Evolutionary conservation across 2,113 vertebrate genomes (phyloP).

Genomic region (Trinectes maculatus): DNA sequence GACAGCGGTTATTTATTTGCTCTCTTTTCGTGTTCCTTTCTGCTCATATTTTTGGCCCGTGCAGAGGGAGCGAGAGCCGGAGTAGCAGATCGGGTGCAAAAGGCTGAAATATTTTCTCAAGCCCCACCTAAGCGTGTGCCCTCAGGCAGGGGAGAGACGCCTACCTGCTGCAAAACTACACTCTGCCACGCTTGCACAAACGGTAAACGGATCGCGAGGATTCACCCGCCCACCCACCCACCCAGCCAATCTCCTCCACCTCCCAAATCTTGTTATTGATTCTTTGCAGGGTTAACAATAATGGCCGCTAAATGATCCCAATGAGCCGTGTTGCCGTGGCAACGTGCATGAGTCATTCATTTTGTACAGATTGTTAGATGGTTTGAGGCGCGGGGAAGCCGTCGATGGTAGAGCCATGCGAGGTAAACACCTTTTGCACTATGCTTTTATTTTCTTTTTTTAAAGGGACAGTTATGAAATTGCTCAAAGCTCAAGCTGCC

Average conservation of each 20-base stretch:
- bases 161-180: constrained; percentile 67
- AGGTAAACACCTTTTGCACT: constrained; percentile 58
- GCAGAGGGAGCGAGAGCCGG: constrained; percentile 15
- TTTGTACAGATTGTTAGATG: constrained; percentile 66
- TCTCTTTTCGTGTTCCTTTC: constrained; percentile 4
- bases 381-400: constrained; percentile 52
- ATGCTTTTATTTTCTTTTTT: too few species aligned
- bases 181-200: constrained; percentile 57
- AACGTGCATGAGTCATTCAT: constrained; percentile 75
- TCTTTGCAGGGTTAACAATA: constrained; percentile 67
- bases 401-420: constrained; percentile 42
- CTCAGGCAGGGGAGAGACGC: constrained; percentile 78
- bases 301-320: constrained; percentile 70
- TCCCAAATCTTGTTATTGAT: constrained; percentile 70
- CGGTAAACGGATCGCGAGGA: constrained; percentile 41
- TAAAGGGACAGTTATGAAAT: constrained; percentile 28
- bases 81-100: constrained; percentile 40
- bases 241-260: constrained; percentile 28
- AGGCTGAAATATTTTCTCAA: constrained; percentile 77
- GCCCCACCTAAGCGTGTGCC: constrained; percentile 78
- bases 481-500: constrained; percentile 14
- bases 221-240: constrained; percentile 12
- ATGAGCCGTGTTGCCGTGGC: constrained; percentile 73
- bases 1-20: constrained; percentile 31
- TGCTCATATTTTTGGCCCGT: constrained; percentile 17